Conservation (phyloP, 1,140 invertebrate genomes). For the Melanaphis sacchari region DNA sequence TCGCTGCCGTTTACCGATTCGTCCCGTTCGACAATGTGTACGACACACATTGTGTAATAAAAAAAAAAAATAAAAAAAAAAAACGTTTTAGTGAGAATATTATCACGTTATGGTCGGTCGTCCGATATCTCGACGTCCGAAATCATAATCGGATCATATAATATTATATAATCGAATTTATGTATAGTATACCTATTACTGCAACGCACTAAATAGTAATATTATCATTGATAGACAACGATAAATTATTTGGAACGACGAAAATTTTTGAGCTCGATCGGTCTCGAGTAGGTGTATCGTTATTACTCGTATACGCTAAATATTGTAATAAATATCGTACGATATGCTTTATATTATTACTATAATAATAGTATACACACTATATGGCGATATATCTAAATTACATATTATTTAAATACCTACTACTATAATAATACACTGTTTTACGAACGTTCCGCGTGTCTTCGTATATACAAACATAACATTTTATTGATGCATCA, state of each 20-base stretch:
- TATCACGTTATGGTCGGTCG: not conserved
- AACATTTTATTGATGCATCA: not conserved
- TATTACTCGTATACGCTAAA: not conserved
- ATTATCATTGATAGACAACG: not conserved
- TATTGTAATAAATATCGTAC: not conserved
- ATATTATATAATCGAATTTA: not conserved
- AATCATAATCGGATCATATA: not conserved
- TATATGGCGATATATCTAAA: not conserved
- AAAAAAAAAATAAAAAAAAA: too few species aligned
- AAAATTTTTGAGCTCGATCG: not conserved
- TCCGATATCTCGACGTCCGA: not conserved
- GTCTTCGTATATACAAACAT: not conserved
- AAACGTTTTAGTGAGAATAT: not conserved
- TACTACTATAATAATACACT: too few species aligned
- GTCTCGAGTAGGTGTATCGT: not conserved
- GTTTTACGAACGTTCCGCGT: not conserved
- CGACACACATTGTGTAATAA: not conserved
- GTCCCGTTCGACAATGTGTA: too few species aligned
- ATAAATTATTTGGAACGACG: not conserved
- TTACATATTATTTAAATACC: too few species aligned
- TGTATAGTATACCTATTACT: not conserved
- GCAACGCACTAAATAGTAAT: not conserved
- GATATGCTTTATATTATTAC: not conserved
- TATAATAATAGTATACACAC: not conserved
- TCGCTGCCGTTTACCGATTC: not conserved